phyloP scores from a whole-genome alignment of 2,113 vertebrate species.

The Acrocephalus arundinaceus region DNA sequence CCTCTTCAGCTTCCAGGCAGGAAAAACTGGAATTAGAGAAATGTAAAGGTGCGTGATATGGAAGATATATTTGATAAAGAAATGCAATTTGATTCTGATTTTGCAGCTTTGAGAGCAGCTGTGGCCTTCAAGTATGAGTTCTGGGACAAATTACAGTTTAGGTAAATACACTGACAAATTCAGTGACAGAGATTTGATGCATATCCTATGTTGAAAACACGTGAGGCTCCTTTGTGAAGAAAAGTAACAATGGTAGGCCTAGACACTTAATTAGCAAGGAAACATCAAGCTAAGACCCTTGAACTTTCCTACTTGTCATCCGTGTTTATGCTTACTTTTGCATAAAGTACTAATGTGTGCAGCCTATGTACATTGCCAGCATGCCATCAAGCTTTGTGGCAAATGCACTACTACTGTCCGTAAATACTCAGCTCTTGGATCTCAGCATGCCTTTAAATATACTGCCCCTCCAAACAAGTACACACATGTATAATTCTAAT shows the following conservation, averaged over 20 bases:
- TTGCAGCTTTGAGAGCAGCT: neutral
- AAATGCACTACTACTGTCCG: neutral
- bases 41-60: accelerated
- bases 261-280: neutral
- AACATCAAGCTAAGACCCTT: neutral
- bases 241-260: neutral
- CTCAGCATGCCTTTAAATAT: neutral
- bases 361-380: neutral
- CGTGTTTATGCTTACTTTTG: neutral
- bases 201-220: neutral
- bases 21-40: neutral
- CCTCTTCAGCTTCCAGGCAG: neutral
- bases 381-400: neutral
- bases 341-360: neutral
- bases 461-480: neutral
- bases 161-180: neutral
- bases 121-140: neutral
- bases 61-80: neutral
- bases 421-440: neutral
- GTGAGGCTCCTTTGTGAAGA: neutral
- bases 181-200: neutral
- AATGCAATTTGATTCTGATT: neutral
- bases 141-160: neutral
- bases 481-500: neutral
- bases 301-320: neutral